phyloP scores from a whole-genome alignment of 2,888 invertebrate species.

The Dione juno region DNA sequence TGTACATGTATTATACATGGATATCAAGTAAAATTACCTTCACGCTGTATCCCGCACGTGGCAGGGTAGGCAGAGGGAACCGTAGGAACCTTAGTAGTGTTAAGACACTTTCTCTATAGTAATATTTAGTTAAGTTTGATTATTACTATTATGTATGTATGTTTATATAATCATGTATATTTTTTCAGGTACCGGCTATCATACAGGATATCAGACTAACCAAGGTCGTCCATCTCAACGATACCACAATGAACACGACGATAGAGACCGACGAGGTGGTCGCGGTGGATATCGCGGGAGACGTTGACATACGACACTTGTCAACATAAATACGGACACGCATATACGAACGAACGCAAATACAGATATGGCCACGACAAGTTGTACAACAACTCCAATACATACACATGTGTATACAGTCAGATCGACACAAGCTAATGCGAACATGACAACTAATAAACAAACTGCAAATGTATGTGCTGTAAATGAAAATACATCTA shows the following conservation, averaged over 20 bases:
- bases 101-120: too few relatives aligned
- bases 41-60: too few relatives aligned
- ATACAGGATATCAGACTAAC: constrained; percentile 28
- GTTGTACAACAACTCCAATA: too few relatives aligned
- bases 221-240: constrained; percentile 50
- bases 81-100: too few relatives aligned
- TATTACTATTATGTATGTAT: too few relatives aligned
- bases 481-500: background rate
- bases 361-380: background rate
- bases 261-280: constrained; percentile 63
- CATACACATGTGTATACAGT: background rate
- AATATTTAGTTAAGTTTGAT: too few relatives aligned
- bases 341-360: background rate
- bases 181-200: constrained; percentile 32
- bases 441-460: background rate
- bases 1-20: too few relatives aligned
- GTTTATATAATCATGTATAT: background rate
- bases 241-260: constrained; percentile 74
- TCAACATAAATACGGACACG: background rate
- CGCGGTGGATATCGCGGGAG: constrained; percentile 64
- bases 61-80: too few relatives aligned
- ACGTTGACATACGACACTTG: constrained; percentile 51
- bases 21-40: too few relatives aligned
- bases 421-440: background rate
- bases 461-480: background rate